Evolutionary conservation across 2,113 vertebrate genomes (phyloP).

Genomic region (Proteles cristata): DNA sequence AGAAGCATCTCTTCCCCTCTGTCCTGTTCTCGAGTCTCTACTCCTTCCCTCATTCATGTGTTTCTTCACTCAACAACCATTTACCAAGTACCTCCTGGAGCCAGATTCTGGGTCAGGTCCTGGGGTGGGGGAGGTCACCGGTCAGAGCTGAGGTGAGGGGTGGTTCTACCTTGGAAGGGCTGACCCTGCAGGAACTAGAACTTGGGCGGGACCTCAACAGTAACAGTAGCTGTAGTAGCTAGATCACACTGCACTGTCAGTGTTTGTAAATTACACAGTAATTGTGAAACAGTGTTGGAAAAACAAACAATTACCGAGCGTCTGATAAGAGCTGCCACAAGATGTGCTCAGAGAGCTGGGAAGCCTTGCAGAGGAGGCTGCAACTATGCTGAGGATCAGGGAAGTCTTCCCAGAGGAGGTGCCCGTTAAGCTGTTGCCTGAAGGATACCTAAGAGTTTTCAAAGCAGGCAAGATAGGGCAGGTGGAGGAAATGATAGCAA

Average conservation of each 20-base stretch:
- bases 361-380: neutral
- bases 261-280: conserved; percentile 61
- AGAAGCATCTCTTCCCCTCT: conserved; percentile 73
- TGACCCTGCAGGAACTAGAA: neutral
- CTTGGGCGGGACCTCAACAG: neutral
- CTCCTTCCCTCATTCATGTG: neutral
- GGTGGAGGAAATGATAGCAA: neutral
- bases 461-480: neutral
- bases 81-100: neutral
- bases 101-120: neutral
- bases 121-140: neutral
- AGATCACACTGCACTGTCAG: neutral
- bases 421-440: neutral
- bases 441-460: neutral
- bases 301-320: conserved; percentile 67
- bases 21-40: conserved; percentile 13
- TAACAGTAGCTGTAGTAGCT: neutral
- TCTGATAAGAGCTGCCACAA: conserved; percentile 58
- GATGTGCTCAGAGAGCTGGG: neutral
- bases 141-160: neutral
- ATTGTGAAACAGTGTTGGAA: conserved; percentile 72
- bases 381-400: neutral
- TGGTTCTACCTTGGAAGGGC: neutral
- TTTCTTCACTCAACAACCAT: neutral
- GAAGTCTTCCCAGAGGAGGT: neutral